These are phyloP conservation scores for Melitaea athalia DNA, from an alignment of 2,888 invertebrate genomes.

Conservation along the genomic window DNA sequence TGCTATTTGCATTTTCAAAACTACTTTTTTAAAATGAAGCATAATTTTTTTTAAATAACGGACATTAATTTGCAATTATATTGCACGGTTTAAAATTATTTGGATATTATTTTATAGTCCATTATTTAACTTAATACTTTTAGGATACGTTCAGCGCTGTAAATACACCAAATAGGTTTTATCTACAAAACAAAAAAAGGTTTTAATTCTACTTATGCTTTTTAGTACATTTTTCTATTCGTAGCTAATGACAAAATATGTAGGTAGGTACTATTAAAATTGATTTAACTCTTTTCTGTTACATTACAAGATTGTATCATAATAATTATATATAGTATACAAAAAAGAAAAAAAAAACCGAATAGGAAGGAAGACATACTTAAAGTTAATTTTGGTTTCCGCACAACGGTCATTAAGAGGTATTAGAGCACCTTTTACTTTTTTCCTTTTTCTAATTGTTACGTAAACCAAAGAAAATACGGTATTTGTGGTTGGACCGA, in stretches of 20 bases:
- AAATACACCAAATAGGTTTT: too few species aligned
- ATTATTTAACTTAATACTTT: too few species aligned
- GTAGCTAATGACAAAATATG: too few species aligned
- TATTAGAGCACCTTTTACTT: slow-evolving; percentile 59
- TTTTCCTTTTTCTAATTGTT: slow-evolving; percentile 66
- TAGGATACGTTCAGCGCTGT: too few species aligned
- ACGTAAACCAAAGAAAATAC: slow-evolving; percentile 70
- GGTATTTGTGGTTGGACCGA: slow-evolving; percentile 43
- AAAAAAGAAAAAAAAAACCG: slow-evolving; percentile 16
- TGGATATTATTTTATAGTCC: too few species aligned
- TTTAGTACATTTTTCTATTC: too few species aligned
- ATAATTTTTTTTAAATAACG: background rate
- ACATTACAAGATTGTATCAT: background rate
- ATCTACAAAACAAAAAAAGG: too few species aligned
- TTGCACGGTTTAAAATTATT: too few species aligned
- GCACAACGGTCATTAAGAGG: slow-evolving; percentile 57
- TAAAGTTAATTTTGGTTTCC: slow-evolving; percentile 55
- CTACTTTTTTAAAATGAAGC: background rate
- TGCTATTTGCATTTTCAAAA: slow-evolving; percentile 3
- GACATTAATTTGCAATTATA: too few species aligned
- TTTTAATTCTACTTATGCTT: too few species aligned
- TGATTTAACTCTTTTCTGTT: background rate
- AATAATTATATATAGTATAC: background rate
- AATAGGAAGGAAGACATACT: slow-evolving; percentile 27
- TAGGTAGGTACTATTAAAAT: background rate